A percentile compares a stretch with the other conserved stretches of the same genome.
phyloP scores from a whole-genome alignment of 2,888 invertebrate species.

The Scotopteryx bipunctaria region DNA sequence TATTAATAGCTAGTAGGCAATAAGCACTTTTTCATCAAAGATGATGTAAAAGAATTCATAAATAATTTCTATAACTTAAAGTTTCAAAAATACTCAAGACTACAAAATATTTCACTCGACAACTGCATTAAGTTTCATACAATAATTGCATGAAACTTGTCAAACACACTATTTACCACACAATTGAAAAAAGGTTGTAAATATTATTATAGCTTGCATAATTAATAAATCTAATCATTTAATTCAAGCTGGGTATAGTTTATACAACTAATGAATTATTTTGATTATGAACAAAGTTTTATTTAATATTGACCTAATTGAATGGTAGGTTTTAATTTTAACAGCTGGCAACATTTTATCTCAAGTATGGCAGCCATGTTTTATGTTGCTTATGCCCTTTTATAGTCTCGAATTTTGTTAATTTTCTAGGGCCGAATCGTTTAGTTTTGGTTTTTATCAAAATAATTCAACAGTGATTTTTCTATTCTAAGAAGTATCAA shows the following conservation, averaged over 20 bases:
- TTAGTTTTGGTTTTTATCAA: too few species aligned
- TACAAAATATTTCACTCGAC: conserved; percentile 31
- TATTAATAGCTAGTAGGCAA: too few species aligned
- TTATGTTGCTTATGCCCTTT: not conserved
- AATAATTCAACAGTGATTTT: conserved; percentile 26
- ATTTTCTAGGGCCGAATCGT: too few species aligned
- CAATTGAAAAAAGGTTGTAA: conserved; percentile 32
- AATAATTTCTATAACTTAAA: not conserved
- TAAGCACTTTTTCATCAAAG: not conserved
- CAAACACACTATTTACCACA: conserved; percentile 49
- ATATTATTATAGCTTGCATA: conserved; percentile 18
- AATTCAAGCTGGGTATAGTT: conserved; percentile 19
- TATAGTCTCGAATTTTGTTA: too few species aligned
- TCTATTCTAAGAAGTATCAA: not conserved
- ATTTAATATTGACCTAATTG: too few species aligned
- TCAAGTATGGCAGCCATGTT: not conserved
- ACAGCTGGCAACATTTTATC: not conserved
- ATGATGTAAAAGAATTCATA: conserved; percentile 11
- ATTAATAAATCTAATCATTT: conserved; percentile 30
- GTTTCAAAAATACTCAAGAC: conserved; percentile 19
- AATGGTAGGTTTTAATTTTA: not conserved
- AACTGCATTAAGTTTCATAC: conserved; percentile 37
- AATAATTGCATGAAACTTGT: conserved; percentile 45
- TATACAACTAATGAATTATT: conserved; percentile 16
- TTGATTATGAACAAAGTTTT: not conserved